These are phyloP conservation scores for Lasioglossum marginatum DNA, from an alignment of 2,888 invertebrate species.

Conservation along the genomic window DNA sequence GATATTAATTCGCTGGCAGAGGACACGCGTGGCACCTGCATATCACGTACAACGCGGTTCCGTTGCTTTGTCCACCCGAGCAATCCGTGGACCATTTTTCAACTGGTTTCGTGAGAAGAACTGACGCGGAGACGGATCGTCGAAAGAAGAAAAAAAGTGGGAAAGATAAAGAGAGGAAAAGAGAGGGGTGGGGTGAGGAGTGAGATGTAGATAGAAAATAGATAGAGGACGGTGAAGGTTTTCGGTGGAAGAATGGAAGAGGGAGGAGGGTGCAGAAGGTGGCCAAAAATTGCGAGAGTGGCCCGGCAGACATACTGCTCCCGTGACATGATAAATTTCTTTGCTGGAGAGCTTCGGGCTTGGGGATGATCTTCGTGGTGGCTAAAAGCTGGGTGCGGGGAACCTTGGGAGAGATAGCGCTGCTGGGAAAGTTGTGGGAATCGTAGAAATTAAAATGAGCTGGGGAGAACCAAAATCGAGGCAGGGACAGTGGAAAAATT, in stretches of 20 bases:
- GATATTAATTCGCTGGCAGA: constrained; percentile 36
- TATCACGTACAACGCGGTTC: not conserved
- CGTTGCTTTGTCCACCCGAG: constrained; percentile 22
- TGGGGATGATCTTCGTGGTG: not conserved
- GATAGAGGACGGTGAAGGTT: not conserved
- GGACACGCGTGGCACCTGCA: not conserved
- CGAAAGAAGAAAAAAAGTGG: constrained; percentile 22
- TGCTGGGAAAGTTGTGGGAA: not conserved
- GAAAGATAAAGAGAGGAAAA: not conserved
- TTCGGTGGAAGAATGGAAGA: not conserved
- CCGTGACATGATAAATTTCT: constrained; percentile 23
- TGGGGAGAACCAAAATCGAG: not conserved
- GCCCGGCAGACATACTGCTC: not conserved
- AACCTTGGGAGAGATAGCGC: not conserved
- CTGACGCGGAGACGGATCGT: constrained; percentile 28
- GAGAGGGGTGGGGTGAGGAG: not conserved
- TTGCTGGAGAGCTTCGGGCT: constrained; percentile 1
- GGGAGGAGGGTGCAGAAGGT: not conserved
- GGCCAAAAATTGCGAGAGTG: constrained; percentile 4
- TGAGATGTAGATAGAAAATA: not conserved
- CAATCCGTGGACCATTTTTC: constrained; percentile 45
- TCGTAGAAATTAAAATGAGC: not conserved
- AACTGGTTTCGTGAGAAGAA: constrained; percentile 30
- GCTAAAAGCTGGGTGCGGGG: not conserved
- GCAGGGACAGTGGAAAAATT: not conserved